These are phyloP conservation scores for Tolypeutes matacus DNA, from an alignment of 2,797 vertebrate species.

Conservation along the genomic window DNA sequence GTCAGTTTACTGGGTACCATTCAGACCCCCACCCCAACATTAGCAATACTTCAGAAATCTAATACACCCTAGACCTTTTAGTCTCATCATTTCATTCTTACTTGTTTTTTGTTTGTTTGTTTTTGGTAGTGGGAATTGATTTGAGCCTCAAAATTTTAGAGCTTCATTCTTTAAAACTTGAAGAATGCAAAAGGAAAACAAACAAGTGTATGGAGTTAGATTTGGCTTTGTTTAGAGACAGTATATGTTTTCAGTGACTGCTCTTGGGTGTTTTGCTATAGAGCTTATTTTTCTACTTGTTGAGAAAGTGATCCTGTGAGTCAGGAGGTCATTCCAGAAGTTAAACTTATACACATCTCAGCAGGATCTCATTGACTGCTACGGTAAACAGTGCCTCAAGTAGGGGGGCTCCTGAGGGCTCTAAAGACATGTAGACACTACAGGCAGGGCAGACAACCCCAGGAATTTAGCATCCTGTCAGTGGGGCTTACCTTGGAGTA, in stretches of 20 bases:
- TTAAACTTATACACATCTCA: too few species aligned
- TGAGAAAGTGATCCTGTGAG: slow-evolving; percentile 44
- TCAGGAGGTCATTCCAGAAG: too few species aligned
- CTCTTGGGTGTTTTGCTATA: slow-evolving; percentile 31
- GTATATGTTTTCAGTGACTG: not conserved
- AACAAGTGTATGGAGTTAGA: not conserved
- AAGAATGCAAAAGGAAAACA: not conserved
- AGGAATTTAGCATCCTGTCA: too few species aligned
- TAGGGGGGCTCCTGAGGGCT: too few species aligned
- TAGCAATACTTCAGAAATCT: not conserved
- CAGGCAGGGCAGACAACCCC: too few species aligned
- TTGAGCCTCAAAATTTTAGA: not conserved
- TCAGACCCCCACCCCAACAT: too few species aligned
- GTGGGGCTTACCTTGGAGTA: too few species aligned
- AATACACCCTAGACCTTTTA: too few species aligned
- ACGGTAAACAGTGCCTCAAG: too few species aligned
- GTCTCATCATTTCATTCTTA: not conserved
- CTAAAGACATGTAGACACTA: too few species aligned
- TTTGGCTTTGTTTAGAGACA: not conserved
- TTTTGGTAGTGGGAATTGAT: not conserved
- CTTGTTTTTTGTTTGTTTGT: not conserved
- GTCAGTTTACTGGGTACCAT: too few species aligned
- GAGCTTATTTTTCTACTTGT: slow-evolving; percentile 70
- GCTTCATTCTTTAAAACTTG: slow-evolving; percentile 47
- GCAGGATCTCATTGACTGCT: too few species aligned